Base-by-base conservation (phyloP, 2,113 vertebrate genomes). In the Melanocharis versteri region DNA sequence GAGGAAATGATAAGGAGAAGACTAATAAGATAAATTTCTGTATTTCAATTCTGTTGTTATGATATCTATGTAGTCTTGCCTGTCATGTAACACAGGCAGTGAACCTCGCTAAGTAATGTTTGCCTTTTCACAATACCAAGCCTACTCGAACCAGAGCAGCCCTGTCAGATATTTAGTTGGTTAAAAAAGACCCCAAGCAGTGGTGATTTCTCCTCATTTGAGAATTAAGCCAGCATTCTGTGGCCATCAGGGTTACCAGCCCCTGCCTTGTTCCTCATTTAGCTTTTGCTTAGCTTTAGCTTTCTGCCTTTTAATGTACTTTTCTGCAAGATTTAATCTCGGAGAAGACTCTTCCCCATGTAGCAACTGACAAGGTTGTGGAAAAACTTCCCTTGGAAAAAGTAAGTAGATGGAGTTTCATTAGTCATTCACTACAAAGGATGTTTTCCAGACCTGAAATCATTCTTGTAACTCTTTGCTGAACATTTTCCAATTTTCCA, bases 361-460 rank as follows among this genome's bases (percentile, higher is more conserved):
- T 95, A 97, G 95, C 72, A 93, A 94, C 96, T 96, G 95, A 96
- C 93, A 95, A 95, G 96, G 89, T 75, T 6, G 15, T 95, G 93
- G 95, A 96, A 97, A 95, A 96, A 89, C 93, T 89, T 96, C 77
- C 70, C 89, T 84, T 87, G 94, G 94, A 95, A 96, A 96, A 96
- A 96, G 73, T 94, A 97, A 87, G 73, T 94, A 87, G 93, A 92
- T 94, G 94, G 89, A 94, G 91, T 96, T 96, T 87, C 93, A 79
- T 96, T 96, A 96, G 95, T 96, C 96, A 95, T 82, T 95, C 87
- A 94, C 87, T 96, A 97, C 94, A 97, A 97, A 96, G 91, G 83
- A 95, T 96, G 84, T 96, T 94, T 94, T 95, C 95, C 96, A 97
- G 96, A 95, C 94, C 95, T 96, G 93, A 96, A 97, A 94, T 95